Evolutionary conservation across 92 coral and sea anemone species (phyloP).

Genomic region (Siderastrea radians): DNA sequence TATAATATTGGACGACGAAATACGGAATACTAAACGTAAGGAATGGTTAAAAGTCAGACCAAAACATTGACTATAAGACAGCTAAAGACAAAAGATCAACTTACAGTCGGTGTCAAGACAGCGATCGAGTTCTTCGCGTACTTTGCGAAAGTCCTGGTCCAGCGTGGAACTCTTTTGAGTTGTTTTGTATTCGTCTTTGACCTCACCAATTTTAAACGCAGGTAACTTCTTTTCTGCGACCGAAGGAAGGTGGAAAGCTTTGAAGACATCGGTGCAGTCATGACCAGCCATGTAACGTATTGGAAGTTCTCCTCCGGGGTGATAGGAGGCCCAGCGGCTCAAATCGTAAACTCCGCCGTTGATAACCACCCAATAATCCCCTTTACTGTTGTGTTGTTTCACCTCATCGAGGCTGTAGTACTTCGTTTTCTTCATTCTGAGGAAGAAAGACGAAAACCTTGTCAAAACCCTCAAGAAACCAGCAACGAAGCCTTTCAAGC

Average conservation of each 20-base stretch:
- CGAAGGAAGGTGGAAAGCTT: constrained; percentile 95
- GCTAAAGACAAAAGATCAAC: constrained; percentile 57
- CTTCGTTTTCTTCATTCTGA: constrained; percentile 30
- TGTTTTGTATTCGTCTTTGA: constrained; percentile 44
- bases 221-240: constrained; percentile 88
- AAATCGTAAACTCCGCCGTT: constrained; percentile 90
- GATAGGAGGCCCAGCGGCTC: constrained; percentile 91
- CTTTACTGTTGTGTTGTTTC: constrained; percentile 77
- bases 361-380: constrained; percentile 94
- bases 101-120: constrained; percentile 93
- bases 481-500: neutral
- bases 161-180: constrained; percentile 64
- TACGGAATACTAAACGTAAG: neutral
- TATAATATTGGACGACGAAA: neutral
- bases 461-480: neutral
- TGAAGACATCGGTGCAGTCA: constrained; percentile 96
- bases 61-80: neutral
- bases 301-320: constrained; percentile 97
- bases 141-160: constrained; percentile 83
- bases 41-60: neutral
- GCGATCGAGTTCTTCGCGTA: constrained; percentile 83
- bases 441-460: neutral
- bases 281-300: constrained; percentile 97
- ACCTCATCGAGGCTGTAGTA: constrained; percentile 86
- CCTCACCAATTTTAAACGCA: constrained; percentile 86